phyloP scores from a whole-genome alignment of 2,797 vertebrate genomes.

The Gadopsis marmoratus region DNA sequence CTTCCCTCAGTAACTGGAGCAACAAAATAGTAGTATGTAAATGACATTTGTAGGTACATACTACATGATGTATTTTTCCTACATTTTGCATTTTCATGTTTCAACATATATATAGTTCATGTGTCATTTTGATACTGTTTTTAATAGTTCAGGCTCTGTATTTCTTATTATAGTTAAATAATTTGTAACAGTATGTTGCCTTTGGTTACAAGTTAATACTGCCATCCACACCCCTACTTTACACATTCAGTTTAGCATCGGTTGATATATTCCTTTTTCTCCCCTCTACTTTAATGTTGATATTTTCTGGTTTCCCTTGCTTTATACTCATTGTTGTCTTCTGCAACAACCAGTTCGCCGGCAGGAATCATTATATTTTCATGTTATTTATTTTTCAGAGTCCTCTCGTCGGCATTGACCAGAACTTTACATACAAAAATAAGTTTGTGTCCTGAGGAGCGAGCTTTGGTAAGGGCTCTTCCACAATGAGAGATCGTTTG shows the following conservation, averaged over 20 bases:
- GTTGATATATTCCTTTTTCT: neutral
- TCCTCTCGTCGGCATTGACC: conserved; percentile 17
- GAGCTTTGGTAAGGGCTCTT: conserved; percentile 4
- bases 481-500: conserved; percentile 91
- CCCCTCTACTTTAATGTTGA: neutral
- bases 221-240: neutral
- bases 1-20: neutral
- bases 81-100: neutral
- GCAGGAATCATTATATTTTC: conserved; percentile 1
- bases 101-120: neutral
- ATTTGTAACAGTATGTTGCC: too few species aligned
- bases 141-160: neutral
- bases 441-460: conserved; percentile 17
- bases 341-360: neutral
- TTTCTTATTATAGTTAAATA: too few species aligned
- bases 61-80: neutral
- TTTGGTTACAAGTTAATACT: too few species aligned
- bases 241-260: neutral
- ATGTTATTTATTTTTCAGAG: conserved; percentile 21
- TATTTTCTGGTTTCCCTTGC: neutral
- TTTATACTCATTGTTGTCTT: neutral
- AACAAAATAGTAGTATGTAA: neutral
- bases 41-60: neutral
- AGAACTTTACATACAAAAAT: neutral
- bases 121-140: neutral